These are phyloP conservation scores for Myioborus melanocephalus DNA, from an alignment of 2,797 vertebrate genomes.

Conservation along the genomic window DNA sequence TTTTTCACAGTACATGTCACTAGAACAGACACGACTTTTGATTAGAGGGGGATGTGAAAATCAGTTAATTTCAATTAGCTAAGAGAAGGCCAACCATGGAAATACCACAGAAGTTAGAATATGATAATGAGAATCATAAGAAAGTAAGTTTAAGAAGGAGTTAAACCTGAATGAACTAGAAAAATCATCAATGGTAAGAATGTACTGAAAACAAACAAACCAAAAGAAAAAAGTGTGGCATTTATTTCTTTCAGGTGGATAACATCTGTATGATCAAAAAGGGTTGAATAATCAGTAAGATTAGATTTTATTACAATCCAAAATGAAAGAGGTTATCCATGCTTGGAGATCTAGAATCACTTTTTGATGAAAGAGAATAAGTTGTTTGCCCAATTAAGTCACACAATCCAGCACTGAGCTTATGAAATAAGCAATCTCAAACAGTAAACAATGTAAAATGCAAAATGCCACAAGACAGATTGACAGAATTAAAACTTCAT, in stretches of 20 bases:
- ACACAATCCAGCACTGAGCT: background rate
- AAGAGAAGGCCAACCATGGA: background rate
- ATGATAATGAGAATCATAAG: background rate
- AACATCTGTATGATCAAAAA: background rate
- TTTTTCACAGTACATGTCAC: background rate
- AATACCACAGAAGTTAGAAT: background rate
- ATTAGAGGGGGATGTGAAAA: background rate
- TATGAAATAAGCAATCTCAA: background rate
- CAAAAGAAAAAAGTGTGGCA: background rate
- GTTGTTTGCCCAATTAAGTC: background rate
- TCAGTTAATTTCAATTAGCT: background rate
- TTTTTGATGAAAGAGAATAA: background rate
- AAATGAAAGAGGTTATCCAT: background rate
- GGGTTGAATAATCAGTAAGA: background rate
- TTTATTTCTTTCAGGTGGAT: background rate
- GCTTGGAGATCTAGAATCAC: background rate
- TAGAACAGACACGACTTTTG: background rate
- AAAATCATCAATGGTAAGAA: background rate
- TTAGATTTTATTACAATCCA: background rate
- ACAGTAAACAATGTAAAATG: background rate
- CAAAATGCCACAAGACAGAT: background rate
- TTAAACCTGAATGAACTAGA: background rate
- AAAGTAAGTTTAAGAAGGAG: background rate
- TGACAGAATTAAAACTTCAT: background rate
- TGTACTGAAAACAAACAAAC: background rate